Evolutionary conservation across 2,888 invertebrate genomes (phyloP), one percentile per base, ranked within the genome.

Genomic region (Panzeria rudis): DNA sequence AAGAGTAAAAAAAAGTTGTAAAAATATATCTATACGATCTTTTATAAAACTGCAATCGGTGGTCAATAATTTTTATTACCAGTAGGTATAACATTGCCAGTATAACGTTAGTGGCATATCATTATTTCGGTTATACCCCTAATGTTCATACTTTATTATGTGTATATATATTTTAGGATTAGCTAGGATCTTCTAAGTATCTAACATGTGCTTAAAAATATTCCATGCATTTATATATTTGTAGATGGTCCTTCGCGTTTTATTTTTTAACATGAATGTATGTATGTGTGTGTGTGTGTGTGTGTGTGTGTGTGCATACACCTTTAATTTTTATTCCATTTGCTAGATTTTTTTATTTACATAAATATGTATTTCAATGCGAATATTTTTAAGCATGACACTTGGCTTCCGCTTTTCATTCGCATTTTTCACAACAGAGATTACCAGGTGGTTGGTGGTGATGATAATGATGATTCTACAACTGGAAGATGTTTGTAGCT

Each of bases 371-470:
- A 59, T 77, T 54, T 47, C 56, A 73, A 71, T 79, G 80, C 32
- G 84, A 78, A 81, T 62, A 77, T 77, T 84, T 81, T 73, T 44
- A 68, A 73, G 35, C 81, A 62, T 69, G 81, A 82, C 84, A 85
- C 73, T 85, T 85, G 79, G 85, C 75, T 85, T 85, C 82, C 82
- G 78, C 59, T 75, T 75, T 66, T 76, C 66, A 75, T 75, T 59
- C 66, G n/a, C 50, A 50, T 50, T 73, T 73, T 80, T 73, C 66
- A 41, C 50, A 68, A 15, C 56, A 82, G 38, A 84, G 80, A 85
- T 82, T 82, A 81, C 54, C 62, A 71, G 69, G 47, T 47, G 56
- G 23, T 73, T 38, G 38, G 15, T 59, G 56, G 38, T 44, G 68
- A 59, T 71, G 76, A 72, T 78, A 68, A 56, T 77, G 72, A 73